Evolutionary conservation across 1,140 invertebrate genomes (phyloP).

Genomic region (Hormaphis cornu): DNA sequence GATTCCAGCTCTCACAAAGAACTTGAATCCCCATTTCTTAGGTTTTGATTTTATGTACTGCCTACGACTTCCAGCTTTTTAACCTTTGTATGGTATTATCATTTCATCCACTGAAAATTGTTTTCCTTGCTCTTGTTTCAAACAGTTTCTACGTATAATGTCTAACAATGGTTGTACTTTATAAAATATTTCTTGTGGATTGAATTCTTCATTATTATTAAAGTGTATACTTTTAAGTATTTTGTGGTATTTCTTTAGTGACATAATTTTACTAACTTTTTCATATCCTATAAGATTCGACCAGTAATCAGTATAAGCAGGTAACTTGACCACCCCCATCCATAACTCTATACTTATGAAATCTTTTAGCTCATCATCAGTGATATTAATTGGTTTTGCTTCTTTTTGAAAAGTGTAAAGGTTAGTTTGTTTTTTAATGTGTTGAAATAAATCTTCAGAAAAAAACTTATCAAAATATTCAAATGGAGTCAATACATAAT

Average conservation of each 20-base stretch:
- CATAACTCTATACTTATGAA: constrained; percentile 37
- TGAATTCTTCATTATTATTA: constrained; percentile 38
- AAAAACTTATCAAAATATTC: constrained; percentile 35
- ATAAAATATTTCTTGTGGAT: constrained; percentile 38
- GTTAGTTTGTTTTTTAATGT: constrained; percentile 34
- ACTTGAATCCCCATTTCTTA: constrained; percentile 42
- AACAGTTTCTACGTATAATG: constrained; percentile 39
- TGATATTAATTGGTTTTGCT: constrained; percentile 16
- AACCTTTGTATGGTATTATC: constrained; percentile 45
- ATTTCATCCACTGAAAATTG: constrained; percentile 42
- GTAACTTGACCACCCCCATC: constrained; percentile 35
- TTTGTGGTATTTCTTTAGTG: constrained; percentile 39
- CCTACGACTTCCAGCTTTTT: constrained; percentile 40
- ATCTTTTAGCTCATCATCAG: constrained; percentile 35
- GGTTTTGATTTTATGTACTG: constrained; percentile 41
- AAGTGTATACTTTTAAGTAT: constrained; percentile 39
- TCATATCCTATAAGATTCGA: constrained; percentile 32
- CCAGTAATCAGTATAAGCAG: constrained; percentile 37
- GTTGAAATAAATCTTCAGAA: constrained; percentile 29
- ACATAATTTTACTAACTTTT: constrained; percentile 39
- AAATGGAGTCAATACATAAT: constrained; percentile 8
- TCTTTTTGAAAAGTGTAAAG: constrained; percentile 31
- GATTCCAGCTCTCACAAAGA: constrained; percentile 40
- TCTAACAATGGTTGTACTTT: constrained; percentile 40
- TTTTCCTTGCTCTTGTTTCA: constrained; percentile 39